These are phyloP conservation scores for Drosophila gunungcola DNA, from an alignment of 1,140 invertebrate genomes.

Conservation along the genomic window DNA sequence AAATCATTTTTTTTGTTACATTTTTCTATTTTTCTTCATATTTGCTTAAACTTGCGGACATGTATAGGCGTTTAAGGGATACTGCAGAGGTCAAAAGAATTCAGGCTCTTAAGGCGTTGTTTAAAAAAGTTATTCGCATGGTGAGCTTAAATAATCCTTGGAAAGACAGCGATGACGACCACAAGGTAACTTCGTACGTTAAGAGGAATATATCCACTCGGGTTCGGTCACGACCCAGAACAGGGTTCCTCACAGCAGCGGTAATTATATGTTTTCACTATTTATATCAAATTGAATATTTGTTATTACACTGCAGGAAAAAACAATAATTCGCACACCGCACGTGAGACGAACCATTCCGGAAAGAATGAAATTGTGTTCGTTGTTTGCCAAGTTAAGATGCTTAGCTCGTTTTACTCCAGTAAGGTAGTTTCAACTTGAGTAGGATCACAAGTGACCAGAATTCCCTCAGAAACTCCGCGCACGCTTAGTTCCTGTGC, in stretches of 20 bases:
- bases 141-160: slow-evolving; percentile 49
- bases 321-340: slow-evolving; percentile 42
- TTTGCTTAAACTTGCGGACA: neutral
- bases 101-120: slow-evolving; percentile 10
- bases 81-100: slow-evolving; percentile 13
- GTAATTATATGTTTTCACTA: neutral
- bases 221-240: slow-evolving; percentile 21
- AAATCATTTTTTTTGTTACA: slow-evolving; percentile 4
- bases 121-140: slow-evolving; percentile 49
- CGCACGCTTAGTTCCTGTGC: slow-evolving; percentile 47
- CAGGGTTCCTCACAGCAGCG: slow-evolving; percentile 31
- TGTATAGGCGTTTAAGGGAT: slow-evolving; percentile 29
- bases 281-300: too few relatives aligned
- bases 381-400: slow-evolving; percentile 31
- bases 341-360: slow-evolving; percentile 24
- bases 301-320: slow-evolving; percentile 36
- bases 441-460: neutral
- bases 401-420: slow-evolving; percentile 40
- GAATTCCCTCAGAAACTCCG: slow-evolving; percentile 36
- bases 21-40: neutral
- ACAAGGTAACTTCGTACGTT: neutral
- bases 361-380: slow-evolving; percentile 39
- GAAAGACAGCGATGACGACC: slow-evolving; percentile 17
- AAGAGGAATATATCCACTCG: slow-evolving; percentile 13
- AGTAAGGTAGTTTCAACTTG: slow-evolving; percentile 7